Evolutionary conservation across 2,888 invertebrate species (phyloP), one percentile per base, ranked within the genome.

Genomic region (Drosophila parthenogenetica): DNA sequence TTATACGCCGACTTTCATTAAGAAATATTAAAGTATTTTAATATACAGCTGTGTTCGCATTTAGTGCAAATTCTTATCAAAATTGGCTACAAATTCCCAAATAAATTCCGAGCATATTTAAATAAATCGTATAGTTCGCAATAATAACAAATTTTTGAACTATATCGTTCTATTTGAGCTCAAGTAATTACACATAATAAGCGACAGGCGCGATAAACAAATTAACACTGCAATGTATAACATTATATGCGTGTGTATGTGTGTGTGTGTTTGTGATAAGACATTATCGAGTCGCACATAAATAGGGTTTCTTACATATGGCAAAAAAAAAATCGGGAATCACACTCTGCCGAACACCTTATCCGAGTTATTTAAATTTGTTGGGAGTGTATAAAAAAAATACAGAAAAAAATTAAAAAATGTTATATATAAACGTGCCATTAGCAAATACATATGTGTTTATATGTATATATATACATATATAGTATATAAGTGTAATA

Each of bases 201-300:
- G 73, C 68, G 74, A 74, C 74, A 74, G 68, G 59, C 58, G 29
- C 42, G 57, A 77, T 58, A 71, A 61, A 49, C 48, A 35, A 13
- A 35, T 29, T 35, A 35, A 35, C 35, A 35, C 29, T 29, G 25
- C 29, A 8, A 29, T 8, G 29, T 29, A 29, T 8, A 29, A 8
- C 29, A 29, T 4, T 19, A 22, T 4, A 22, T 22, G 29, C 8
- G 2, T 29, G 8, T 29, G 29, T 29, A 8, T 1, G 25, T 29
- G 25, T 29, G 25, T 25, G 25, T 8, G 1, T 29, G 29, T 10
- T 10, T 32, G n/a, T 57, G 7, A 43, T 13, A 46, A 40, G 16
- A 16, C 19, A 22, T 5, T 39, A 51, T 49, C 35, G 35, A 35
- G 35, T 49, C 17, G n/a, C 17, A 7, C 10, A 11, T 50, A 40